Conservation (phyloP, 2,113 vertebrate genomes). For the Piliocolobus tephrosceles region DNA sequence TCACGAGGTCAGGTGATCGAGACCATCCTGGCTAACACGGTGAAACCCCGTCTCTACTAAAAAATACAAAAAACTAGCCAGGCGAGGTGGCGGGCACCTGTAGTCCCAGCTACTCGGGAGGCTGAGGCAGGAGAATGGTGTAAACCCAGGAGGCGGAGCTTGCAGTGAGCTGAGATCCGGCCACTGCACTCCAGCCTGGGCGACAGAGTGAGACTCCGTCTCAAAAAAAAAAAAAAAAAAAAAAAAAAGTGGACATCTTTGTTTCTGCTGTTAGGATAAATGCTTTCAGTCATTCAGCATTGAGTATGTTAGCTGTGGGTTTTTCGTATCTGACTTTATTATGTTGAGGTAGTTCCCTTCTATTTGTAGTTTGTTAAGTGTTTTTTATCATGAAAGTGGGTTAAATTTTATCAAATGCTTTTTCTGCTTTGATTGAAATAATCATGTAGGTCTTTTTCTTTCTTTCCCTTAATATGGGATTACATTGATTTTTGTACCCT, state of each 20-base stretch:
- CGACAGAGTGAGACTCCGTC: too few relatives aligned
- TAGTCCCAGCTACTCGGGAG: too few relatives aligned
- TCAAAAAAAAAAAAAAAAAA: too few relatives aligned
- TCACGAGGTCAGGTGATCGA: too few relatives aligned
- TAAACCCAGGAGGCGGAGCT: too few relatives aligned
- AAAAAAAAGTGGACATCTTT: background rate
- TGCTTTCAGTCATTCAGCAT: background rate
- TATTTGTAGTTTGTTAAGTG: background rate
- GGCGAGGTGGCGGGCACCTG: too few relatives aligned
- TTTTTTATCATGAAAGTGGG: background rate
- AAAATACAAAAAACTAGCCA: too few relatives aligned
- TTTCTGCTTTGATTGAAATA: background rate
- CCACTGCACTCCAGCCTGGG: too few relatives aligned
- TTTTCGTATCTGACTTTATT: background rate
- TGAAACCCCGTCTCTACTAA: too few relatives aligned
- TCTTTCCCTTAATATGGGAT: background rate
- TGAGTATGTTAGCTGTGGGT: background rate
- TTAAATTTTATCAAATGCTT: background rate
- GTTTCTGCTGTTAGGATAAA: background rate
- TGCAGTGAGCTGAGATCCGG: too few relatives aligned
- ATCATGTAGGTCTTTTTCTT: background rate
- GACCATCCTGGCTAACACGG: too few relatives aligned
- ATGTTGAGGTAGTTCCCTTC: background rate
- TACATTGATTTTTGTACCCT: background rate
- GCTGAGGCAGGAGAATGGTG: too few relatives aligned